These are phyloP conservation scores for Philhelius pedissequus DNA, from an alignment of 2,888 invertebrate genomes.

Conservation along the genomic window DNA sequence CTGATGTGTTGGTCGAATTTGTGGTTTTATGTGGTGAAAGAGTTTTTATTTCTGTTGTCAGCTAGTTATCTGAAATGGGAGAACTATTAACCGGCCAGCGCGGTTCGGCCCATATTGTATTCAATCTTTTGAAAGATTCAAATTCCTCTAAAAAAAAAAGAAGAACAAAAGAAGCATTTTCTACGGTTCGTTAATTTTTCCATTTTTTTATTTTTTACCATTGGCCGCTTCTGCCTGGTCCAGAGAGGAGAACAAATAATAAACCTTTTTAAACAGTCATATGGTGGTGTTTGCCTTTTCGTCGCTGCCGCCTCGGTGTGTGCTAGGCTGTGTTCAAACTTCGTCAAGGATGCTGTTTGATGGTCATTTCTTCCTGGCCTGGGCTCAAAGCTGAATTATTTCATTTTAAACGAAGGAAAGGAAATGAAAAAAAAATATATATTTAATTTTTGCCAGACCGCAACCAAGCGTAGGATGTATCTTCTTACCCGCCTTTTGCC, in stretches of 20 bases:
- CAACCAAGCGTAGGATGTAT: conserved; percentile 9
- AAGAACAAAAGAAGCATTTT: conserved; percentile 58
- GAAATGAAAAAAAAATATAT: neutral
- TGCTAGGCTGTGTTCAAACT: neutral
- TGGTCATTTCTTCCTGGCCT: neutral
- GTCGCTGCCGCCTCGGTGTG: neutral
- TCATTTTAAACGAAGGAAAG: neutral
- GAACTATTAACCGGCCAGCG: neutral
- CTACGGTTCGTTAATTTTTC: conserved; percentile 60
- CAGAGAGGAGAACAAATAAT: conserved; percentile 35
- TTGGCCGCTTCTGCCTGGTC: neutral
- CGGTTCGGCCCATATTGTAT: neutral
- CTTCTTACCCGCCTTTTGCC: neutral
- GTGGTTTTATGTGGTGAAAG: neutral
- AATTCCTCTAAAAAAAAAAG: conserved; percentile 20
- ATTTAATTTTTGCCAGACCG: neutral
- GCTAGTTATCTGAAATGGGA: neutral
- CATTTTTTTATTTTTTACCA: neutral
- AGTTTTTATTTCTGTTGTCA: neutral
- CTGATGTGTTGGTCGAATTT: conserved; percentile 22
- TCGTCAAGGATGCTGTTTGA: conserved; percentile 11
- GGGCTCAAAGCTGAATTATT: neutral
- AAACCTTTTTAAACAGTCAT: conserved; percentile 55
- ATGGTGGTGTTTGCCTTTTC: conserved; percentile 35
- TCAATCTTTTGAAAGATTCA: conserved; percentile 33